phyloP scores from a whole-genome alignment of 1,140 invertebrate species.

The Achatina immaculata region DNA sequence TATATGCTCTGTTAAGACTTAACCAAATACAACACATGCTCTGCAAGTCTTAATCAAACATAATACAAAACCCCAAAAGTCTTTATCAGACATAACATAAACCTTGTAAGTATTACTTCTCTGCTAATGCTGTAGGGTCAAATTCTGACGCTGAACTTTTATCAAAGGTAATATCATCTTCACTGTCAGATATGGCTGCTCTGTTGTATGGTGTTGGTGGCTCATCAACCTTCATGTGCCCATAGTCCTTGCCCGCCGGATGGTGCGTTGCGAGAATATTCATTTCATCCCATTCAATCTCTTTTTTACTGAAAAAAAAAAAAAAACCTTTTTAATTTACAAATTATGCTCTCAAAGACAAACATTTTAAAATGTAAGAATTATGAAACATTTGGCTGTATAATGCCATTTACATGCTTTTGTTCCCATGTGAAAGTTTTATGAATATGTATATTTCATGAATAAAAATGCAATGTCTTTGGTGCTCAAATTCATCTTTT shows the following conservation, averaged over 20 bases:
- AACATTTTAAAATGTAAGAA: background rate
- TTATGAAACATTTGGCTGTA: too few species aligned
- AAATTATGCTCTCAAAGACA: background rate
- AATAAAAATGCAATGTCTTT: background rate
- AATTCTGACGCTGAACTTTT: conserved; percentile 74
- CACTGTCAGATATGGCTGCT: conserved; percentile 77
- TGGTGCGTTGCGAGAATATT: conserved; percentile 98
- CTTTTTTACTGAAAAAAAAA: conserved; percentile 46
- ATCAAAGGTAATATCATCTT: conserved; percentile 73
- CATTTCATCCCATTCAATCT: conserved; percentile 98
- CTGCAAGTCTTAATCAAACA: too few species aligned
- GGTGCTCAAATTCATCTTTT: too few species aligned
- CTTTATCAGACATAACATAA: background rate
- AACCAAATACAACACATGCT: background rate
- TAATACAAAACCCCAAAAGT: background rate
- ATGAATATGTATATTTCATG: background rate
- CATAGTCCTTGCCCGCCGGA: conserved; percentile 98
- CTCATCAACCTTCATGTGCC: conserved; percentile 99
- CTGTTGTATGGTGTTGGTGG: conserved; percentile 94
- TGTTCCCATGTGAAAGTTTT: background rate
- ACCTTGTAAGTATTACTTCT: conserved; percentile 82
- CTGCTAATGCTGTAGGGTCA: conserved; percentile 82
- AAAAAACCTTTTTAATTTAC: too few species aligned
- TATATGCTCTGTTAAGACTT: background rate
- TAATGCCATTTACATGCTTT: too few species aligned